These are phyloP conservation scores for Hybognathus amarus DNA, from an alignment of 2,797 vertebrate genomes.

Conservation along the genomic window DNA sequence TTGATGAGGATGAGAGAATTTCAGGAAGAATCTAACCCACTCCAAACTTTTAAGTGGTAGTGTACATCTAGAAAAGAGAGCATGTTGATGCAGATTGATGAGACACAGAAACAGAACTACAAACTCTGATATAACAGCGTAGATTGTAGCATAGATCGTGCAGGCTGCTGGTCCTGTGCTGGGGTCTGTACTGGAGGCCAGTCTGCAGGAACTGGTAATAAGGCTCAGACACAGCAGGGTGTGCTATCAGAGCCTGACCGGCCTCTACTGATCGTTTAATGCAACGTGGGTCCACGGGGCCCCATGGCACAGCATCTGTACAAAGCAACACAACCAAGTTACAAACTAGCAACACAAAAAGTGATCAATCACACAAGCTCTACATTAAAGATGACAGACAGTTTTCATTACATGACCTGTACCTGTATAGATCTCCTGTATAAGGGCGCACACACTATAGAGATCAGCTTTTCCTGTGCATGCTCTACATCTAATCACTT, in stretches of 20 bases:
- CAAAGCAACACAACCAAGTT: slow-evolving; percentile 7
- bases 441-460: slow-evolving; percentile 76
- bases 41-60: neutral
- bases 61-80: neutral
- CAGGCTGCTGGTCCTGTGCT: slow-evolving; percentile 69
- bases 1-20: neutral
- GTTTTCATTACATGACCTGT: slow-evolving; percentile 9
- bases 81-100: neutral
- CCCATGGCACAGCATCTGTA: slow-evolving; percentile 75
- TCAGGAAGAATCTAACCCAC: neutral
- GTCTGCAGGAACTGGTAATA: slow-evolving; percentile 70
- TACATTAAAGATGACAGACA: neutral
- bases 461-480: slow-evolving; percentile 74
- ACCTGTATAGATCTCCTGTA: slow-evolving; percentile 78
- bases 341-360: neutral
- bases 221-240: slow-evolving; percentile 67
- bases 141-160: slow-evolving; percentile 68
- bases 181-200: slow-evolving; percentile 65
- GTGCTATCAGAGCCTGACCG: slow-evolving; percentile 62
- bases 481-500: slow-evolving; percentile 66
- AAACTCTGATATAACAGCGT: slow-evolving; percentile 59
- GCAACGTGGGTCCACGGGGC: slow-evolving; percentile 55
- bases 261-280: slow-evolving; percentile 70
- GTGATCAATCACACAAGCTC: neutral
- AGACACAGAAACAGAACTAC: neutral